Conservation (phyloP, 2,113 vertebrate genomes). For the Alethe diademata region DNA sequence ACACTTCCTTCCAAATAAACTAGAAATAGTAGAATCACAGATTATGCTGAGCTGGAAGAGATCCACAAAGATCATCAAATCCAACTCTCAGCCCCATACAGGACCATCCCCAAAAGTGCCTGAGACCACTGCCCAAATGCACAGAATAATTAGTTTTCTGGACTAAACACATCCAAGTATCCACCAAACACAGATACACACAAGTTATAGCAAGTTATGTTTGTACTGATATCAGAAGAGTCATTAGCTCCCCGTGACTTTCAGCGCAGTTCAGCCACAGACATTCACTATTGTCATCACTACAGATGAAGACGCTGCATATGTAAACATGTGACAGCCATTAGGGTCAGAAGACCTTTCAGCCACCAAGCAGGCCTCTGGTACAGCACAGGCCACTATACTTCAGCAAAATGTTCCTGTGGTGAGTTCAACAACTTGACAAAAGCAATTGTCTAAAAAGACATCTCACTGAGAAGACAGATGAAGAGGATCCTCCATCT, state of each 20-base stretch:
- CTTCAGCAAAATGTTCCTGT: background rate
- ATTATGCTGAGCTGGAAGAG: background rate
- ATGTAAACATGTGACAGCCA: background rate
- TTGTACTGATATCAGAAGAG: background rate
- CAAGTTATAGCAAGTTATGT: background rate
- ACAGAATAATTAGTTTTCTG: background rate
- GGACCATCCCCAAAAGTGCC: background rate
- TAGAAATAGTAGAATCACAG: background rate
- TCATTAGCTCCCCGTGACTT: background rate
- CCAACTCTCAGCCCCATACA: background rate
- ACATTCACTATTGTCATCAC: background rate
- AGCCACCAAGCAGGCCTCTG: background rate
- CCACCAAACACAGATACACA: background rate
- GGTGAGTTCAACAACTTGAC: background rate
- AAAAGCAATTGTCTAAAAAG: background rate
- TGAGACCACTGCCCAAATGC: background rate
- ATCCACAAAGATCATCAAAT: background rate
- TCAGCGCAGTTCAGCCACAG: background rate
- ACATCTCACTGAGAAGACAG: background rate
- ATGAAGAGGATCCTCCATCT: background rate
- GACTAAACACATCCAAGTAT: background rate
- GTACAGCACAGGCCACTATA: background rate
- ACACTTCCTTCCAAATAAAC: slow-evolving; percentile 48
- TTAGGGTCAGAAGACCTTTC: background rate
- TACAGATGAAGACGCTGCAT: background rate